Conservation (phyloP, 2,113 vertebrate species). For the Narcine bancroftii region DNA sequence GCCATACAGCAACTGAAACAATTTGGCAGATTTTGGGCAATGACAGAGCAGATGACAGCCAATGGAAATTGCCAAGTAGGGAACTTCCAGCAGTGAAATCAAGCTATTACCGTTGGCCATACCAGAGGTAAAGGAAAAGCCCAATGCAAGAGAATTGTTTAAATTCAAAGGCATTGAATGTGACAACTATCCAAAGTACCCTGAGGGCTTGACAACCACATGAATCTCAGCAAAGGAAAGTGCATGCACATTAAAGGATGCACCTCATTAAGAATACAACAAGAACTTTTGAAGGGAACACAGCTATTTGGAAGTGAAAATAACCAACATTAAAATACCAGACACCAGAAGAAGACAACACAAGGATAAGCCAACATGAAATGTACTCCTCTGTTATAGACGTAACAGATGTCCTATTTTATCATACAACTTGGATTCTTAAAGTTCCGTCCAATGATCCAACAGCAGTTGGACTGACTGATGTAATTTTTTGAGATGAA, state of each 20-base stretch:
- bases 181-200: neutral
- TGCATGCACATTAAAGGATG: neutral
- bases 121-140: neutral
- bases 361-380: neutral
- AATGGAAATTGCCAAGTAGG: neutral
- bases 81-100: neutral
- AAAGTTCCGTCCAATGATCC: neutral
- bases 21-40: neutral
- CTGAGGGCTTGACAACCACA: neutral
- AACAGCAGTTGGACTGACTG: neutral
- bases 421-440: neutral
- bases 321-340: neutral
- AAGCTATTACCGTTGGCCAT: neutral
- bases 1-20: neutral
- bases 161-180: neutral
- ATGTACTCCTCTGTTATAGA: neutral
- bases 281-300: neutral
- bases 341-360: neutral
- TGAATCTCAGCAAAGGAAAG: neutral
- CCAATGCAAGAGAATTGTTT: neutral
- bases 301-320: neutral
- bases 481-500: neutral
- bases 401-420: constrained; percentile 5
- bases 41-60: neutral
- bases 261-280: neutral